These are phyloP conservation scores for Gallinago stenura DNA, from an alignment of 2,797 vertebrate species.

Conservation along the genomic window DNA sequence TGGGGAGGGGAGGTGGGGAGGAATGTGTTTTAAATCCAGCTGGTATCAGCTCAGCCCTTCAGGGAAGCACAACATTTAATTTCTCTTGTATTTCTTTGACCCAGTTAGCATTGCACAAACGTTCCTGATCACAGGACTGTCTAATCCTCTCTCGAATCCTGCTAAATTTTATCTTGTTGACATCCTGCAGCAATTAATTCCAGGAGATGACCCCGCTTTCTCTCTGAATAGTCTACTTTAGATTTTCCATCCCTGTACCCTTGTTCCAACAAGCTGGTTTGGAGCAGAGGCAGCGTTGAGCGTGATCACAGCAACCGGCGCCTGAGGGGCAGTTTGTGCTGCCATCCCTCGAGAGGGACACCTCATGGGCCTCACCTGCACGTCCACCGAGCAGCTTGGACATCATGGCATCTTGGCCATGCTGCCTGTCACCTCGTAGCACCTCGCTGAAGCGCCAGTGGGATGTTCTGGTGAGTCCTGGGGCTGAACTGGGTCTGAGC, in stretches of 20 bases:
- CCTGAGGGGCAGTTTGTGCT: neutral
- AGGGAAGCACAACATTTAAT: neutral
- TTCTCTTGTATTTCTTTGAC: slow-evolving; percentile 60
- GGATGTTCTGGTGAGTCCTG: neutral
- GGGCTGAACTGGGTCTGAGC: neutral
- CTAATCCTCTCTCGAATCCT: slow-evolving; percentile 47
- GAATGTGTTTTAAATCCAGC: slow-evolving; percentile 31
- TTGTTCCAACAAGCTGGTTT: neutral
- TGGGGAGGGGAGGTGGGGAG: neutral
- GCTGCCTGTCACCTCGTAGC: neutral
- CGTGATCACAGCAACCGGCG: accelerated
- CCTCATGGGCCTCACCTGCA: neutral
- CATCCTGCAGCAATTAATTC: slow-evolving; percentile 24
- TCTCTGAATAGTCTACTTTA: neutral
- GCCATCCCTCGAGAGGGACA: neutral
- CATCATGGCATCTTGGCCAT: accelerated
- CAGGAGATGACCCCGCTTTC: neutral
- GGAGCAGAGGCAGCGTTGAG: neutral
- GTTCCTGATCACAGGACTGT: slow-evolving; percentile 42
- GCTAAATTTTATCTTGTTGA: slow-evolving; percentile 42
- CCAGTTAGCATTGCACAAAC: slow-evolving; percentile 50
- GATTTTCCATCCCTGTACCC: neutral
- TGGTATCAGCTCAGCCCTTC: slow-evolving; percentile 38
- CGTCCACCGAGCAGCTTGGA: accelerated
- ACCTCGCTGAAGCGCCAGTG: neutral